phyloP scores from a whole-genome alignment of 2,797 vertebrate genomes.

The Pseudotriccus pelzelni region DNA sequence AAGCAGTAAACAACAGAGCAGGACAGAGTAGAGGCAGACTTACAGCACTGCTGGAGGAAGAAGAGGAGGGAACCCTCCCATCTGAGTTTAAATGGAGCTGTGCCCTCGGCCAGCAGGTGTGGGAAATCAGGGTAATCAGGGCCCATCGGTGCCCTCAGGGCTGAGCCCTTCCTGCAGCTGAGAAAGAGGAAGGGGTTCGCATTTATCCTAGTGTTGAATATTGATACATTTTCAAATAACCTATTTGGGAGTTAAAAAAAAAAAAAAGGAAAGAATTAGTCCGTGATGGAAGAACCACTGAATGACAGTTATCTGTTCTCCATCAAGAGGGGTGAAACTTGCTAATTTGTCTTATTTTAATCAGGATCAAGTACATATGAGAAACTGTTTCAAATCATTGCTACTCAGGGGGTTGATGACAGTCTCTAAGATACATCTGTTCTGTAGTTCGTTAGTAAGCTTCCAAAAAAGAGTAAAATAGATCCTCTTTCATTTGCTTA shows the following conservation, averaged over 20 bases:
- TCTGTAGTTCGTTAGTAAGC: slow-evolving; percentile 65
- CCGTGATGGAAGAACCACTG: neutral
- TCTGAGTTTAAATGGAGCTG: neutral
- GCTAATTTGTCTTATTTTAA: slow-evolving; percentile 78
- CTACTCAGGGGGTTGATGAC: slow-evolving; percentile 88
- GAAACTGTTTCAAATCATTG: slow-evolving; percentile 82
- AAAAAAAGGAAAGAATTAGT: neutral
- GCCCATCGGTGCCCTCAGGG: neutral
- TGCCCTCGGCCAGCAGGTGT: neutral
- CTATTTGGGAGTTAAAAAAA: neutral
- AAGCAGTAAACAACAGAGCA: accelerated
- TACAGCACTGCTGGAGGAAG: accelerated
- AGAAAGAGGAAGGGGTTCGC: neutral
- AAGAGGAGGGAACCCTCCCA: accelerated
- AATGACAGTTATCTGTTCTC: slow-evolving; percentile 48
- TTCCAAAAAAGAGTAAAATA: slow-evolving; percentile 53
- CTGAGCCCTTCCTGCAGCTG: neutral
- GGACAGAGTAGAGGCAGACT: accelerated
- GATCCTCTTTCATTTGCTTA: slow-evolving; percentile 7
- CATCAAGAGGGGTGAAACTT: slow-evolving; percentile 49
- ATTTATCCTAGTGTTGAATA: neutral
- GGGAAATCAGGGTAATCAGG: neutral
- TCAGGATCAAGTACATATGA: slow-evolving; percentile 85
- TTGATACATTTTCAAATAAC: neutral
- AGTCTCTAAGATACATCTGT: slow-evolving; percentile 73